phyloP scores from a whole-genome alignment of 2,797 vertebrate species.

The Podargus strigoides region DNA sequence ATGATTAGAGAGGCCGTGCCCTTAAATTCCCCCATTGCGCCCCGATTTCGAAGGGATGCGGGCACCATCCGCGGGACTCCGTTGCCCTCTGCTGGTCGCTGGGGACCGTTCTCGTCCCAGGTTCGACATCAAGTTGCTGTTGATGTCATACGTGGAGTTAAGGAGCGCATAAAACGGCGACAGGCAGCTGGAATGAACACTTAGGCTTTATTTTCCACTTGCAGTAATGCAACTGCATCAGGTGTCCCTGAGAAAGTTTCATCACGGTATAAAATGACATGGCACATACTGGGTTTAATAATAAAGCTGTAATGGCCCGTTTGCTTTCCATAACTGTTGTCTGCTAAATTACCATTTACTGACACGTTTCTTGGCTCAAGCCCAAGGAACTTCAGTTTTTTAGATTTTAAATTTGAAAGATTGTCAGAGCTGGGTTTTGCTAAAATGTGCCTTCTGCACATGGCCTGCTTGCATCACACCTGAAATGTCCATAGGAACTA shows the following conservation, averaged over 20 bases:
- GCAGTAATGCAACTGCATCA: accelerated
- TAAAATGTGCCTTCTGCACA: background rate
- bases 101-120: too few species aligned
- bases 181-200: accelerated
- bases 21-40: accelerated
- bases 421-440: background rate
- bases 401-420: background rate
- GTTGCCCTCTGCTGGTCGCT: conserved; percentile 43
- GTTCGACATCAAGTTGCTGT: accelerated
- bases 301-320: accelerated
- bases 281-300: accelerated
- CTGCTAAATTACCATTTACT: background rate
- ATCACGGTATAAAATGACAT: accelerated
- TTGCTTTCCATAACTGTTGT: accelerated
- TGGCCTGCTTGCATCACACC: background rate
- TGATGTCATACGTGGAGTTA: accelerated
- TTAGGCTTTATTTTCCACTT: accelerated
- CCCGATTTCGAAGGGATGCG: background rate
- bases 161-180: accelerated
- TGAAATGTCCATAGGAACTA: background rate
- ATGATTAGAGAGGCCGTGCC: background rate
- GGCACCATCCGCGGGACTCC: background rate
- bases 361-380: background rate
- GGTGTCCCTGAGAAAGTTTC: background rate
- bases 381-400: background rate